A percentile compares a stretch with the other conserved stretches of the same genome.
These are phyloP conservation scores for Lasiurus cinereus DNA, from an alignment of 2,113 vertebrate species.

Conservation along the genomic window DNA sequence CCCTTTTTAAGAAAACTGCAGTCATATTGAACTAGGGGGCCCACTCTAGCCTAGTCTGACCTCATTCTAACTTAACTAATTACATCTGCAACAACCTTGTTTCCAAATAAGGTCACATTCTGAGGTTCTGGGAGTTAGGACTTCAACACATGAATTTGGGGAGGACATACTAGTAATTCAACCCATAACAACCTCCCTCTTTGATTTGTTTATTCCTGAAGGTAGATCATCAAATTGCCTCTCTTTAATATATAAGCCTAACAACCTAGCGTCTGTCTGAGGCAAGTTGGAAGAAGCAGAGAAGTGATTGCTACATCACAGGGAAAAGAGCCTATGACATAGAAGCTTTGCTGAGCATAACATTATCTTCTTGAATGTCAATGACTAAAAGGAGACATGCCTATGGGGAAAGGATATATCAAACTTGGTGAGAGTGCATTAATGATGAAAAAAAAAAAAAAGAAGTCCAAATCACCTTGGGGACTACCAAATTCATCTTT, in stretches of 20 bases:
- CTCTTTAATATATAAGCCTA: conserved; percentile 2
- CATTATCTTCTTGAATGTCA: not conserved
- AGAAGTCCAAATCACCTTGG: not conserved
- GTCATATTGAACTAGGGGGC: not conserved
- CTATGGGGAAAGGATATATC: not conserved
- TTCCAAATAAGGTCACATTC: not conserved
- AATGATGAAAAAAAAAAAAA: not conserved
- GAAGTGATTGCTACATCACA: not conserved
- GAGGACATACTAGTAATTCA: not conserved
- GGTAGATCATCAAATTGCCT: not conserved
- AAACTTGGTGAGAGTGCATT: not conserved
- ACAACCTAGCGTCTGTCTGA: not conserved
- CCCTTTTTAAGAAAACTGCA: not conserved
- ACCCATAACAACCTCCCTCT: not conserved
- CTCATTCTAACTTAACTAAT: not conserved
- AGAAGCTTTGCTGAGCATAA: not conserved
- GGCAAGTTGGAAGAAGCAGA: not conserved
- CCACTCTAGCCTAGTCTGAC: not conserved
- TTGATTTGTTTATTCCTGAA: conserved; percentile 23
- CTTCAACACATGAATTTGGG: not conserved
- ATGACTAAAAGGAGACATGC: not conserved
- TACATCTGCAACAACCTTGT: not conserved
- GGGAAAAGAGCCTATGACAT: not conserved
- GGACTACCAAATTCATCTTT: not conserved
- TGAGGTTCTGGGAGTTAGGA: not conserved